Base-by-base conservation (phyloP, 2,113 vertebrate species). In the Dendrocopos noguchii region DNA sequence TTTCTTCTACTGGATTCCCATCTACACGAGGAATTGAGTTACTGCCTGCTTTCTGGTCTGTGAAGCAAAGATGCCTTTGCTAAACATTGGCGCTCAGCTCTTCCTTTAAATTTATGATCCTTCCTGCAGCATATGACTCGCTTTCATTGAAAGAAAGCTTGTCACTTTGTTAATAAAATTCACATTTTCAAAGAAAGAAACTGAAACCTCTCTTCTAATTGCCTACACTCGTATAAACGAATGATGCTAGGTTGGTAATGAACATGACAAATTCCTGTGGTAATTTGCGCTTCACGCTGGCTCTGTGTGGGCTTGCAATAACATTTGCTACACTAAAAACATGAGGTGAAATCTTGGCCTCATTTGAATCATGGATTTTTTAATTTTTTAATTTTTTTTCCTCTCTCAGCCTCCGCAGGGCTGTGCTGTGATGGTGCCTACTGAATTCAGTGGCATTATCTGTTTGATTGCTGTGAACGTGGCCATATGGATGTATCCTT, bases 281-380 rank as follows among this genome's bases (percentile, higher is more conserved):
- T 56, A 93, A 88, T 84, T 92, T 81, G 46, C n/a, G 8, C 70
- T 94, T 93, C 76, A 81, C 4, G 29, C 59, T 79, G 80, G 18
- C 74, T 92, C 83, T 88, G 78, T 73, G 88, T 88, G 78, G 70
- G 66, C 77, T 93, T 88, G 84, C 66, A 88, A 52, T 91, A 88
- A 84, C 84, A 93, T 84, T 86, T 88, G 86, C 74, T 87, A 79
- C 59, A 76, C 78, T 86, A 81, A 90, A 95, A 95, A 59, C 84
- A 84, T 14, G 78, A 94, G 71, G 74, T 93, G 83, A 94, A 90
- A 95, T 72, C 90, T 77, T 88, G 73, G 77, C 77, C 77, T 88
- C 82, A 83, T 83, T 91, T 89, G 75, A 94, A 89, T 95, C 71
- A 79, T 63, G 47, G 39, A 22, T 55, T 74, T 78, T 44, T 46